A percentile compares a stretch with the other conserved stretches of the same genome.
These are phyloP conservation scores for Scrobipalpa costella DNA, from an alignment of 2,888 invertebrate species.

Conservation along the genomic window DNA sequence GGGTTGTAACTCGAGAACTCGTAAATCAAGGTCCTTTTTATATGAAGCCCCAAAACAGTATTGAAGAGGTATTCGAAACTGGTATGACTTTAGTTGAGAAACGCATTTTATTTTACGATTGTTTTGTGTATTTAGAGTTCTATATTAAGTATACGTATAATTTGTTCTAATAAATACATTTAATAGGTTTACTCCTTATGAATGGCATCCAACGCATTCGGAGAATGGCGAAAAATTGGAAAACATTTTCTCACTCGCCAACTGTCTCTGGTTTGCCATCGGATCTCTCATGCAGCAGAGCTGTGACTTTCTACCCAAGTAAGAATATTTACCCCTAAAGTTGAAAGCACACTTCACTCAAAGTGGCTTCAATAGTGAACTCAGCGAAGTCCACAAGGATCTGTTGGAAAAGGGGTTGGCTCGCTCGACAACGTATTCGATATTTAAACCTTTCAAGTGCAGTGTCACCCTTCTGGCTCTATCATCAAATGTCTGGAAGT, in stretches of 20 bases:
- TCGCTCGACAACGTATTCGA: conserved; percentile 44
- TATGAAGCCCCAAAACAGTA: background rate
- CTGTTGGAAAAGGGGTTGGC: conserved; percentile 40
- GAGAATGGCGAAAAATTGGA: conserved; percentile 93
- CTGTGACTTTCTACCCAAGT: conserved; percentile 97
- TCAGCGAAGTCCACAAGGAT: conserved; percentile 70
- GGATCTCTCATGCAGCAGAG: conserved; percentile 98
- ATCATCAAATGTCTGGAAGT: conserved; percentile 2
- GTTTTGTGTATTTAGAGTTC: background rate
- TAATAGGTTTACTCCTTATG: conserved; percentile 94
- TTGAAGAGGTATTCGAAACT: background rate
- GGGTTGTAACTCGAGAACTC: background rate
- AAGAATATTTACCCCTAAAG: conserved; percentile 69
- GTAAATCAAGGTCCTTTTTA: background rate
- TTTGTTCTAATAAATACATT: conserved; percentile 22
- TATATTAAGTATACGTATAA: background rate
- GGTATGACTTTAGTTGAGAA: background rate
- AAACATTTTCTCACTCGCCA: conserved; percentile 95
- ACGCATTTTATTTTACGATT: background rate
- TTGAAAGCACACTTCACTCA: conserved; percentile 43
- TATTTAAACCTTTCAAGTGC: conserved; percentile 33
- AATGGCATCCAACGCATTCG: conserved; percentile 95
- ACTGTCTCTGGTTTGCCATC: conserved; percentile 99
- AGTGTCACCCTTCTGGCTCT: background rate
- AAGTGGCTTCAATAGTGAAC: conserved; percentile 59